Evolutionary conservation across 1,140 invertebrate species (phyloP).

Genomic region (Procambarus virginalis): DNA sequence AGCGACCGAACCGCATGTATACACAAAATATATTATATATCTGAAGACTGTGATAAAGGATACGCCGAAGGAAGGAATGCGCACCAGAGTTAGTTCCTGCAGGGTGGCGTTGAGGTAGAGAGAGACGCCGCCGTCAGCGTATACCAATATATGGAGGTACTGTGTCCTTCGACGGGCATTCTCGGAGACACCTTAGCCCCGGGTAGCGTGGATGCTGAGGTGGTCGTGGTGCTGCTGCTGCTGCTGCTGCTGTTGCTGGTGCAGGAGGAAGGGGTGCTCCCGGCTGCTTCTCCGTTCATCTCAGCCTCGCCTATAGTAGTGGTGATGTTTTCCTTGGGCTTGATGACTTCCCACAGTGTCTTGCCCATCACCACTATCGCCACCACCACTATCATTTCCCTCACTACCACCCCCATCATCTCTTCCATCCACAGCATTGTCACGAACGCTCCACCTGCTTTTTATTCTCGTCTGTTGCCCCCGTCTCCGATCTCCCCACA

Average conservation of each 20-base stretch:
- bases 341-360: slow-evolving; percentile 10
- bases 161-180: neutral
- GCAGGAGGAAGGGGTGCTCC: slow-evolving; percentile 4
- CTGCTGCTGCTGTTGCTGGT: neutral
- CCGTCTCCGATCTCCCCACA: neutral
- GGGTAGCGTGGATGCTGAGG: slow-evolving; percentile 35
- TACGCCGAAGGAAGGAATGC: neutral
- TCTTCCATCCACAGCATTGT: neutral
- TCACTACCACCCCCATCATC: neutral
- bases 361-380: neutral
- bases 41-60: neutral
- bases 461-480: too few relatives aligned
- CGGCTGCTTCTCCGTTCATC: slow-evolving; percentile 8
- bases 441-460: neutral
- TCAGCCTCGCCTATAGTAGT: slow-evolving; percentile 28
- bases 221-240: neutral
- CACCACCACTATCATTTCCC: neutral
- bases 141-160: neutral
- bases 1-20: neutral
- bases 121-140: neutral
- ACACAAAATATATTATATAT: neutral
- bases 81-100: neutral
- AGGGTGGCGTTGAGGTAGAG: slow-evolving; percentile 5
- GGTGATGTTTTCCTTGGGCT: slow-evolving; percentile 49
- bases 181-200: neutral